phyloP scores from a whole-genome alignment of 2,888 invertebrate species.

The Synergus gifuensis region DNA sequence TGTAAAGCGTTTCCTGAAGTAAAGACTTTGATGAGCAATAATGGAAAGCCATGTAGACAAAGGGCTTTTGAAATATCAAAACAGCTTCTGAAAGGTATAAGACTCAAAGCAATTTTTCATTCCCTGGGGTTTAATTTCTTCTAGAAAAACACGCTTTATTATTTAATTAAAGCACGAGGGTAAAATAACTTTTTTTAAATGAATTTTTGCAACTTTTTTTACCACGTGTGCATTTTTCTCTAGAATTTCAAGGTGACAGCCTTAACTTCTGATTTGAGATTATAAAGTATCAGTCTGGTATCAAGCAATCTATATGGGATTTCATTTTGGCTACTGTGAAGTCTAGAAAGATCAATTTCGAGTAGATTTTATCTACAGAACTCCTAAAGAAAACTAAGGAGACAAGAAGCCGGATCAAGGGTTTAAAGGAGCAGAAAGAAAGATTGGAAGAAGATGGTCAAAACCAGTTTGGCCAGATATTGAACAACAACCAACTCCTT shows the following conservation, averaged over 20 bases:
- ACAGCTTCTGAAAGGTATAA: slow-evolving; percentile 18
- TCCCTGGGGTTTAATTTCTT: background rate
- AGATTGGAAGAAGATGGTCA: slow-evolving; percentile 54
- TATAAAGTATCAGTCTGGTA: too few species aligned
- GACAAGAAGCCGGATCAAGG: slow-evolving; percentile 10
- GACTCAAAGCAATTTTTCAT: slow-evolving; percentile 6
- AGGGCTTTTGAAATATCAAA: slow-evolving; percentile 25
- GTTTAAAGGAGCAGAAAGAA: background rate
- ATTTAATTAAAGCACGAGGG: background rate
- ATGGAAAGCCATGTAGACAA: slow-evolving; percentile 18
- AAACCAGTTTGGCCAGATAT: slow-evolving; percentile 63
- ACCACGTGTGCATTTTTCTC: background rate
- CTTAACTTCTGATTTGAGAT: background rate
- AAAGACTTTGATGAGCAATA: slow-evolving; percentile 31
- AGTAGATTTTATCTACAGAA: slow-evolving; percentile 11
- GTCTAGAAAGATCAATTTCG: slow-evolving; percentile 6
- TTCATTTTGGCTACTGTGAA: slow-evolving; percentile 2
- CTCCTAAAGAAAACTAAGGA: background rate
- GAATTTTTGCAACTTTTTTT: too few species aligned
- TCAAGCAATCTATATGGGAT: background rate
- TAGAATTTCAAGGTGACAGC: background rate
- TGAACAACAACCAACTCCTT: slow-evolving; percentile 4
- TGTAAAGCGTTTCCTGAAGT: slow-evolving; percentile 20
- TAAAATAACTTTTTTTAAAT: background rate
- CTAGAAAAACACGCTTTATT: background rate